Evolutionary conservation across 2,888 invertebrate species (phyloP), one percentile per base, ranked within the genome.

Genomic region (Lasiommata megera): DNA sequence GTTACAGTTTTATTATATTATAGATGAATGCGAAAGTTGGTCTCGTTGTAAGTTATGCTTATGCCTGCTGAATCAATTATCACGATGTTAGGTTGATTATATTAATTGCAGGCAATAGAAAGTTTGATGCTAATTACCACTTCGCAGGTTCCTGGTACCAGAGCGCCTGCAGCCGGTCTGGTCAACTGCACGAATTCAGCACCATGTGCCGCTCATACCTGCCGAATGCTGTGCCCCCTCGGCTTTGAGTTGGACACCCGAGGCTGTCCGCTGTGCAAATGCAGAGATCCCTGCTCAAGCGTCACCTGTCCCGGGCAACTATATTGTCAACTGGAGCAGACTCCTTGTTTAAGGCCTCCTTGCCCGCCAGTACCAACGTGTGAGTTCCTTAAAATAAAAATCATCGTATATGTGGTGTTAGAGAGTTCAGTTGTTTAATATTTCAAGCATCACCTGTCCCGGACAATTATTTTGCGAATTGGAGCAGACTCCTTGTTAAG

Each of bases 341-440:
- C 95, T 3, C 93, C 95, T 2, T 97, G 97, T 73, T 91, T 94
- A 50, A 92, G 93, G 41, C 95, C 95, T 52, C 96, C 96, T 0
- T 97, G 97, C 69, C 96, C 96, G 0, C 96, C 96, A 7, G 92
- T 96, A 16, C 96, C 97, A 44, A 96, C 95, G 14, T 97, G 97
- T 93, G 69, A 82, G 88, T 79, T n/a, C n/a, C n/a, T n/a, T n/a
- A n/a, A n/a, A n/a, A n/a, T n/a, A n/a, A n/a, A n/a, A n/a, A n/a
- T n/a, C n/a, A n/a, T n/a, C n/a, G n/a, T n/a, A n/a, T n/a, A n/a
- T n/a, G n/a, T n/a, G n/a, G n/a, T n/a, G n/a, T n/a, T n/a, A n/a
- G n/a, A n/a, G n/a, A n/a, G n/a, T n/a, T n/a, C n/a, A n/a, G n/a
- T n/a, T n/a, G n/a, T n/a, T n/a, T n/a, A n/a, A n/a, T n/a, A n/a